Percentiles rank a stretch among this genome's conserved stretches.
These are phyloP conservation scores for Micronycteris hirsuta DNA, from an alignment of 2,113 vertebrate genomes.

Conservation along the genomic window DNA sequence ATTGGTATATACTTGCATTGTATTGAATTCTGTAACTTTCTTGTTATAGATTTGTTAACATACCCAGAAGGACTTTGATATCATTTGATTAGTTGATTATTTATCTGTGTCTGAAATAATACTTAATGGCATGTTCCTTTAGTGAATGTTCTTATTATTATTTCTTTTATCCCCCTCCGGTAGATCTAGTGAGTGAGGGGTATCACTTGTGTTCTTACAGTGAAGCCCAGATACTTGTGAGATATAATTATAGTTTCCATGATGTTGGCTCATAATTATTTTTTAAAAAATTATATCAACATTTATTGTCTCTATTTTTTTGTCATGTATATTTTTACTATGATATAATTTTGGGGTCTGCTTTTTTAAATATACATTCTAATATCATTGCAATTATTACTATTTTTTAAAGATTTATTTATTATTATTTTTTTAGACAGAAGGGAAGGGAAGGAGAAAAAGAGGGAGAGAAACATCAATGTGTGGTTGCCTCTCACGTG, in stretches of 20 bases:
- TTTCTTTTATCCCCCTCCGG: background rate
- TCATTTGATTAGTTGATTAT: background rate
- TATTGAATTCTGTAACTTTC: conserved; percentile 40
- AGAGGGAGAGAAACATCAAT: too few relatives aligned
- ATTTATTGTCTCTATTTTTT: background rate
- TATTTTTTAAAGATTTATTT: too few relatives aligned
- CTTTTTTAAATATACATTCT: conserved; percentile 13
- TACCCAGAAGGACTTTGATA: conserved; percentile 30
- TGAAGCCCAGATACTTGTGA: background rate
- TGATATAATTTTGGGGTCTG: background rate
- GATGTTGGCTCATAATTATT: background rate
- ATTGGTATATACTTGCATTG: background rate
- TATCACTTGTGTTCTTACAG: background rate
- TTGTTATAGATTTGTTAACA: conserved; percentile 1
- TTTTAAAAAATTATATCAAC: background rate
- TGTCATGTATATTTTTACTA: conserved; percentile 18
- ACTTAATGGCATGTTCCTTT: conserved; percentile 7
- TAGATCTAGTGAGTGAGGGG: background rate
- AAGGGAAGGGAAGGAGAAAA: too few relatives aligned
- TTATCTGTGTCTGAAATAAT: background rate
- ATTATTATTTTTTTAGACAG: too few relatives aligned
- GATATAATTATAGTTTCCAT: conserved; percentile 14
- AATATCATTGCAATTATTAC: background rate
- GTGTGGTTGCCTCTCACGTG: too few relatives aligned
- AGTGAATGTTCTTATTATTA: background rate